These are phyloP conservation scores for Conus betulinus DNA, from an alignment of 1,140 invertebrate genomes.

Conservation along the genomic window DNA sequence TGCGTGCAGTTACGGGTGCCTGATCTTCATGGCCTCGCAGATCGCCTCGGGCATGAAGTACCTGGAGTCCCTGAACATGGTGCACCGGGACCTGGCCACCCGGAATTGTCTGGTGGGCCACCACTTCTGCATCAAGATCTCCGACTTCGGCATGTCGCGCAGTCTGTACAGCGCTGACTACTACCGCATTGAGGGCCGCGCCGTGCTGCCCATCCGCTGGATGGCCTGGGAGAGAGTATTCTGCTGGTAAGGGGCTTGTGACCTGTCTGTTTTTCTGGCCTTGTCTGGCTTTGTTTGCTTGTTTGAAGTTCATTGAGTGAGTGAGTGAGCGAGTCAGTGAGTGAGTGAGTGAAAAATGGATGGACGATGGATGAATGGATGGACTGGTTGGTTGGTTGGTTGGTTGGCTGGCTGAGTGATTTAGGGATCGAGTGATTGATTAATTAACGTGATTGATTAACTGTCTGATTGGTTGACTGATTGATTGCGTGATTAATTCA, in stretches of 20 bases:
- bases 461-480: no score
- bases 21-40: conserved; percentile 89
- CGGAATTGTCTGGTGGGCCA: conserved; percentile 91
- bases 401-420: no score
- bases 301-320: no score
- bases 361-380: no score
- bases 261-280: no score
- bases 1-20: conserved; percentile 83
- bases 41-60: conserved; percentile 93
- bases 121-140: conserved; percentile 91
- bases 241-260: conserved; percentile 80
- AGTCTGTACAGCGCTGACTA: conserved; percentile 91
- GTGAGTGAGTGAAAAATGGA: no score
- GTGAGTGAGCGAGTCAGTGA: no score
- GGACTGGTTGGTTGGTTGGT: no score
- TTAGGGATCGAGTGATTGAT: no score
- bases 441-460: no score
- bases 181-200: conserved; percentile 86
- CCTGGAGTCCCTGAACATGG: conserved; percentile 86
- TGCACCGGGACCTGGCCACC: conserved; percentile 87
- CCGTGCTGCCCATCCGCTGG: conserved; percentile 90
- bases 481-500: no score
- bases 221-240: conserved; percentile 93
- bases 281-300: no score
- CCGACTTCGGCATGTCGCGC: conserved; percentile 92